Conservation (phyloP, 2,113 vertebrate species). For the Phyllostomus discolor region DNA sequence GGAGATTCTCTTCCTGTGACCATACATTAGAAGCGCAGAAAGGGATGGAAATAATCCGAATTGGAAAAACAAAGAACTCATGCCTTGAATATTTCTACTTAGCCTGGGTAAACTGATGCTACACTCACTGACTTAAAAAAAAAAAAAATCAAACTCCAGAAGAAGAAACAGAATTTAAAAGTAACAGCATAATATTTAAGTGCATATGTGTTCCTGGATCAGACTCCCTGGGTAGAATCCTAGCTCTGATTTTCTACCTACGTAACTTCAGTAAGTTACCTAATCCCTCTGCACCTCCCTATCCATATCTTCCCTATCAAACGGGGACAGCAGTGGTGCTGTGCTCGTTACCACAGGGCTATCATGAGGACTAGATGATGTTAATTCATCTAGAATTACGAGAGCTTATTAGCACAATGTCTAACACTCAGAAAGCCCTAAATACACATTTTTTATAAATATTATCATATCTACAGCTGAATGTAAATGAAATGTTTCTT, state of each 20-base stretch:
- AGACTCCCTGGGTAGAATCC: not conserved
- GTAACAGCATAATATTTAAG: not conserved
- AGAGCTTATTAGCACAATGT: not conserved
- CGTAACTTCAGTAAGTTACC: not conserved
- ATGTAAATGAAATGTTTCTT: not conserved
- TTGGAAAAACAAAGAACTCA: conserved; percentile 50
- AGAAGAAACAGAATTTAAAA: not conserved
- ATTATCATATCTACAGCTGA: not conserved
- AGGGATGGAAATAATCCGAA: conserved; percentile 56
- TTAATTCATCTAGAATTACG: not conserved
- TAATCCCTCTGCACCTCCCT: not conserved
- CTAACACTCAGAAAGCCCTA: not conserved
- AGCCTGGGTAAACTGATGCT: conserved; percentile 39
- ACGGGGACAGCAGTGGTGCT: not conserved
- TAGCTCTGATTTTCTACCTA: not conserved
- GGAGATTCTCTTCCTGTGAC: conserved; percentile 27
- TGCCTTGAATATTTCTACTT: conserved; percentile 59
- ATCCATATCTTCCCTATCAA: not conserved
- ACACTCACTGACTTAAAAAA: not conserved
- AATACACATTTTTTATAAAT: not conserved
- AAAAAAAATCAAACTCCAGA: not conserved
- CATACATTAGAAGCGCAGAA: not conserved
- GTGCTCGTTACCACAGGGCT: no score
- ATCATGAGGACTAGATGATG: not conserved
- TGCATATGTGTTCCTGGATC: not conserved